Base-by-base conservation (phyloP, 2,888 invertebrate species). In the Drosophila formosana region DNA sequence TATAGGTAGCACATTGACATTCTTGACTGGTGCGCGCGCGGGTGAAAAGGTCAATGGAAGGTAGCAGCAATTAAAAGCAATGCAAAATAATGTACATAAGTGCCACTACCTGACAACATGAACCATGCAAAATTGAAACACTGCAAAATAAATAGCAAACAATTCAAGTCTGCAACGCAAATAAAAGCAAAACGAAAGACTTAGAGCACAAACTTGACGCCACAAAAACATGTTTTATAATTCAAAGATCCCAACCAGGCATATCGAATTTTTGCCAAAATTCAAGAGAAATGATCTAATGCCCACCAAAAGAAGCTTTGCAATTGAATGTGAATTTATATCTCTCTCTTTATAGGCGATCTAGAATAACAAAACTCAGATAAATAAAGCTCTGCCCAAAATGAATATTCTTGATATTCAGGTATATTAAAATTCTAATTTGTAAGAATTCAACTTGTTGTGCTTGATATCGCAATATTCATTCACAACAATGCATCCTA, bases 1-100 rank as follows among this genome's bases (percentile, higher is more conserved):
- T 23, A 26, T 18, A 11, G 34, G 18, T 8, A 37, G 53, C 58
- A 39, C 64, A 66, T 68, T 66, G 65, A 61, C 72, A 74, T 88
- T 83, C 71, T 79, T 68, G 75, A 58, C 71, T 66, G 61, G 30
- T 41, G 56, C 52, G 56, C 52, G 60, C 43, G 71, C 66, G 73
- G 73, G 75, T 73, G 78, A 86, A 86, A 78, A 86, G 88, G 80
- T 89, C 87, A 88, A 74, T 88, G 87, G 78, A 75, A 88, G 76
- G 71, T 66, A 87, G 73, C 66, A 68, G 61, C 70, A 66, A 80
- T 87, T 80, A 82, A 86, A 73, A 64, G 23, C 49, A 50, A 63
- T 71, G 67, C 75, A 68, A 61, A 45, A 80, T 46, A 50, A 23
- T 58, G n/a, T 51, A 53, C 43, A 57, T 8, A 47, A 57, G 34